phyloP scores from a whole-genome alignment of 2,888 invertebrate genomes.

The Lepidonotus clava region DNA sequence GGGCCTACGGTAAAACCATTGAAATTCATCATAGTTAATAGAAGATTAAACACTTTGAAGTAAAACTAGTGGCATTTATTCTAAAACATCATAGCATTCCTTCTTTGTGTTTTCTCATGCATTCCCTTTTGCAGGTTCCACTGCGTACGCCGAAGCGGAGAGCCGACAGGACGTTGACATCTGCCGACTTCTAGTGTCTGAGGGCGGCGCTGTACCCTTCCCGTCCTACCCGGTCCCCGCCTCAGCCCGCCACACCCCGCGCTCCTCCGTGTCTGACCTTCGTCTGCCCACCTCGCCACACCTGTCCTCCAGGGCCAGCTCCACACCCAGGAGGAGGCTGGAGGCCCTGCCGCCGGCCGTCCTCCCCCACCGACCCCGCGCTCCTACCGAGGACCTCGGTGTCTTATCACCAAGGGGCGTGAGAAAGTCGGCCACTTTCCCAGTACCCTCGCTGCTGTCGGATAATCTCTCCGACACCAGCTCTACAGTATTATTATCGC shows the following conservation, averaged over 20 bases:
- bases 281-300: neutral
- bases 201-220: constrained; percentile 49
- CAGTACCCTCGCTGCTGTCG: neutral
- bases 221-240: constrained; percentile 1
- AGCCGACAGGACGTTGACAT: constrained; percentile 21
- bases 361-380: constrained; percentile 10
- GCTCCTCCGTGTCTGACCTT: neutral
- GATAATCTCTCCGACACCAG: constrained; percentile 16
- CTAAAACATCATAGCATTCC: no score
- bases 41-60: no score
- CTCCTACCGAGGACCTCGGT: neutral
- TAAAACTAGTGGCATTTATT: no score
- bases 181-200: constrained; percentile 22
- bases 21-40: no score
- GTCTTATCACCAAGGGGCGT: neutral
- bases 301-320: constrained; percentile 18
- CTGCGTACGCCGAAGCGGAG: constrained; percentile 36
- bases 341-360: constrained; percentile 4
- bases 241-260: neutral
- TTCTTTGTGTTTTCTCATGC: no score
- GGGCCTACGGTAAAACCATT: no score
- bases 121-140: no score
- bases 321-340: constrained; percentile 21
- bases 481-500: constrained; percentile 30
- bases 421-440: neutral